Conservation (phyloP, 2,113 vertebrate species). For the Mus spicilegus region DNA sequence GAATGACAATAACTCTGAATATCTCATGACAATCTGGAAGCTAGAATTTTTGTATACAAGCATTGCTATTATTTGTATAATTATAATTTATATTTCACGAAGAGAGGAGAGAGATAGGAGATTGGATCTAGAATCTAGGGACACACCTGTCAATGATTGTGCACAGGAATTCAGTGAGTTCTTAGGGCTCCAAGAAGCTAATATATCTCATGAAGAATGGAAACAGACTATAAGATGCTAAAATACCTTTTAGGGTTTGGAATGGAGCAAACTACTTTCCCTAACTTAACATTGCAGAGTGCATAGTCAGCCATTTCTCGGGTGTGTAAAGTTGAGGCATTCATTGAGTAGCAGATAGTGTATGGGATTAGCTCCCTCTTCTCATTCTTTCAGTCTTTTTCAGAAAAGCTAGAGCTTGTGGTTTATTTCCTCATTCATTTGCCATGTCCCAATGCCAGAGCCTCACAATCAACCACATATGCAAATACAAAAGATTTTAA, state of each 20-base stretch:
- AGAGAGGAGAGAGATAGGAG: too few relatives aligned
- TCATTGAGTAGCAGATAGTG: not conserved
- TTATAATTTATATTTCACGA: too few relatives aligned
- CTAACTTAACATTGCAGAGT: not conserved
- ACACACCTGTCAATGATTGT: too few relatives aligned
- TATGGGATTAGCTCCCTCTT: not conserved
- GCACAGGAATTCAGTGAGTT: too few relatives aligned
- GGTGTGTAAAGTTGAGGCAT: not conserved
- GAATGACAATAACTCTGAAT: not conserved
- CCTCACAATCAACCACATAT: not conserved
- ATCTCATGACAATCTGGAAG: not conserved
- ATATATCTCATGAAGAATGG: too few relatives aligned
- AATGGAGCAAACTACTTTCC: not conserved
- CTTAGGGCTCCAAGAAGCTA: too few relatives aligned
- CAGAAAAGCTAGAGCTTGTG: not conserved
- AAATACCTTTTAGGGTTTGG: not conserved
- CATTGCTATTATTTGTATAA: not conserved
- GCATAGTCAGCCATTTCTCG: not conserved
- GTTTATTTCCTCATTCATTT: not conserved
- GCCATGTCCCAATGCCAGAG: not conserved
- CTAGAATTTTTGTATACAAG: not conserved
- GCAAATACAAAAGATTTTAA: conserved; percentile 76
- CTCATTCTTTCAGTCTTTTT: not conserved
- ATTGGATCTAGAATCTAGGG: too few relatives aligned
- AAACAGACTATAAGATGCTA: too few relatives aligned